Evolutionary conservation across 2,888 invertebrate species (phyloP).

Genomic region (Pristionchus mayeri): DNA sequence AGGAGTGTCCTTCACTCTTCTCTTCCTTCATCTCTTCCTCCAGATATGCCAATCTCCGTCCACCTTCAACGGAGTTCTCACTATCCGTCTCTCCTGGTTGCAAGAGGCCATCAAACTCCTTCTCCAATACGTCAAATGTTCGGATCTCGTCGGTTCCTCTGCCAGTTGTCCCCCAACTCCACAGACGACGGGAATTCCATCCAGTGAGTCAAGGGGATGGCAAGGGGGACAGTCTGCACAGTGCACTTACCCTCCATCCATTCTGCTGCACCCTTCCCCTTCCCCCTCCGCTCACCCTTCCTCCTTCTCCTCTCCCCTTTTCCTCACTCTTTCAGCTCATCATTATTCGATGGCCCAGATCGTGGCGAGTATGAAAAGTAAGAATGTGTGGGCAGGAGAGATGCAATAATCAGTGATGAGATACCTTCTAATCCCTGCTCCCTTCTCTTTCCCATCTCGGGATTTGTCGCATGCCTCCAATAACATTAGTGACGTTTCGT

Average conservation of each 20-base stretch:
- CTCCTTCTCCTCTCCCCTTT: neutral
- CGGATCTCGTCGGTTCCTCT: neutral
- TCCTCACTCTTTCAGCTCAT: constrained; percentile 29
- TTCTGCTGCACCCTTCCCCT: neutral
- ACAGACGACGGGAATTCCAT: constrained; percentile 30
- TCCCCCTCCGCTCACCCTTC: neutral
- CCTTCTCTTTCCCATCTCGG: constrained; percentile 4
- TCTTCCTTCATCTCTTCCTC: neutral
- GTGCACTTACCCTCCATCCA: neutral
- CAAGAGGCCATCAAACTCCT: constrained; percentile 49
- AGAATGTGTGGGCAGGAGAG: neutral
- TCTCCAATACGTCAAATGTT: constrained; percentile 42
- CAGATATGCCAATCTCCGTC: constrained; percentile 77
- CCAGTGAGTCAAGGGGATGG: neutral
- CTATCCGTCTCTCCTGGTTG: constrained; percentile 80
- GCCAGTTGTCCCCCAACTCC: constrained; percentile 37
- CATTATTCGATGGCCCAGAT: constrained; percentile 16
- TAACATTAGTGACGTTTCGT: constrained; percentile 27
- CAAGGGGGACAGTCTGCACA: too few relatives aligned
- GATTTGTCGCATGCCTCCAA: constrained; percentile 26
- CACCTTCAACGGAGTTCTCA: constrained; percentile 94
- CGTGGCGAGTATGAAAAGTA: constrained; percentile 23
- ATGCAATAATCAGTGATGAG: neutral
- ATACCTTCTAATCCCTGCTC: neutral
- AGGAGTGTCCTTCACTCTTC: neutral